A percentile compares a stretch with the other conserved stretches of the same genome.
Conservation (phyloP, 2,797 vertebrate genomes). For the Acipenser ruthenus region DNA sequence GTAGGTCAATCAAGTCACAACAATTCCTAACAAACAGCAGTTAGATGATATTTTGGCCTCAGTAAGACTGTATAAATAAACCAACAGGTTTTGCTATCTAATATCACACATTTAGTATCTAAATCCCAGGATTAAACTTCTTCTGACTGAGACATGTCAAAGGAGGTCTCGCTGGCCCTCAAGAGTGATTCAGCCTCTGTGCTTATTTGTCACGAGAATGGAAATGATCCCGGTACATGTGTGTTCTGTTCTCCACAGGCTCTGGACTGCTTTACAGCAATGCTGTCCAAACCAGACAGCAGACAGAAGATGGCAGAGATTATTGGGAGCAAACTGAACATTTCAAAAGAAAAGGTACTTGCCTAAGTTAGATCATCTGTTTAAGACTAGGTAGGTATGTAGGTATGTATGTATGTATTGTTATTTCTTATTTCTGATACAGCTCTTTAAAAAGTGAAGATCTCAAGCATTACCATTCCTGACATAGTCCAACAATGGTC, state of each 20-base stretch:
- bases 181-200: not conserved
- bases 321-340: slow-evolving; percentile 90
- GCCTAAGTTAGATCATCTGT: not conserved
- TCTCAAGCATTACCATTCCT: too few relatives aligned
- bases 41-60: too few relatives aligned
- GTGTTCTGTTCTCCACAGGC: slow-evolving; percentile 53
- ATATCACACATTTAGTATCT: too few relatives aligned
- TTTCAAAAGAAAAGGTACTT: slow-evolving; percentile 86
- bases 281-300: slow-evolving; percentile 70
- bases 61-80: too few relatives aligned
- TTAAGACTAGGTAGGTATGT: not conserved
- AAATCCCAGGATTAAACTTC: too few relatives aligned
- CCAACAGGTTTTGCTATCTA: too few relatives aligned
- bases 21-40: too few relatives aligned
- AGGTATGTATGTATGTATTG: too few relatives aligned
- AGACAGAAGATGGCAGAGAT: slow-evolving; percentile 78
- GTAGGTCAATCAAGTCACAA: too few relatives aligned
- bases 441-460: not conserved
- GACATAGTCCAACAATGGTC: too few relatives aligned
- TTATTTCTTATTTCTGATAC: not conserved
- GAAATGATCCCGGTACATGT: not conserved
- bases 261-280: slow-evolving; percentile 91
- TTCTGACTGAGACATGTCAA: too few relatives aligned
- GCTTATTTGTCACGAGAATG: not conserved
- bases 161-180: too few relatives aligned